A percentile compares a stretch with the other conserved stretches of the same genome.
Evolutionary conservation across 2,797 vertebrate genomes (phyloP).

Genomic region (Zenarchopterus dispar): DNA sequence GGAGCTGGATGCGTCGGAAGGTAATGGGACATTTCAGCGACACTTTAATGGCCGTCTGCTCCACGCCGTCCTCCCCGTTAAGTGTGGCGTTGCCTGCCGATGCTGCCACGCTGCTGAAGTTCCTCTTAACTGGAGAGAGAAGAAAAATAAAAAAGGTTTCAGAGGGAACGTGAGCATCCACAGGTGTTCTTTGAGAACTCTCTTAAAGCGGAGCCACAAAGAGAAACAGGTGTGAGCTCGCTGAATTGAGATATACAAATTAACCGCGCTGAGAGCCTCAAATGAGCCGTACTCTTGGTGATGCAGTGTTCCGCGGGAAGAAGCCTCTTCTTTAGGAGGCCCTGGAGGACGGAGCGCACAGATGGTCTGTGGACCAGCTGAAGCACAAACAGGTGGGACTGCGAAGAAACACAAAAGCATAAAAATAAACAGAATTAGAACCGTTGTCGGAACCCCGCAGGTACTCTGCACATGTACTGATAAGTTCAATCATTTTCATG

Average conservation of each 20-base stretch:
- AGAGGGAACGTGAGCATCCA: constrained; percentile 9
- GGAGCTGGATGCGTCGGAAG: constrained; percentile 97
- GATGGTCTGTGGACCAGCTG: constrained; percentile 97
- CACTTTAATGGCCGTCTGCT: constrained; percentile 98
- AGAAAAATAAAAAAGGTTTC: constrained; percentile 1
- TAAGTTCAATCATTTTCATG: constrained; percentile 12
- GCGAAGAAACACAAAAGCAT: constrained; percentile 55
- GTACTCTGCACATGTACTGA: neutral
- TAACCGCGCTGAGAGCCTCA: constrained; percentile 28
- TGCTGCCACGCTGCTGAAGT: constrained; percentile 96
- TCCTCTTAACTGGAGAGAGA: constrained; percentile 89
- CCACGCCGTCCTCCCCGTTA: constrained; percentile 95
- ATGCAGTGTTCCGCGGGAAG: constrained; percentile 98
- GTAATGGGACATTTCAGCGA: constrained; percentile 98
- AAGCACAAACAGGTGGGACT: constrained; percentile 98
- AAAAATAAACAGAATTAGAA: constrained; percentile 33
- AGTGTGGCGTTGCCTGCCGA: constrained; percentile 93
- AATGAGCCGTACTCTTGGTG: constrained; percentile 88
- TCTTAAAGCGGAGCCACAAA: constrained; percentile 22
- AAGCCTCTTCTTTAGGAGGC: constrained; percentile 96
- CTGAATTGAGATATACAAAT: constrained; percentile 52
- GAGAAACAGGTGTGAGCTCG: constrained; percentile 34
- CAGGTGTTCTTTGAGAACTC: constrained; percentile 5
- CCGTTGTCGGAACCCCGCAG: constrained; percentile 1
- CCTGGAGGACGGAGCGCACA: constrained; percentile 95